Conservation (phyloP, 2,797 vertebrate species). For the Poecilia picta region DNA sequence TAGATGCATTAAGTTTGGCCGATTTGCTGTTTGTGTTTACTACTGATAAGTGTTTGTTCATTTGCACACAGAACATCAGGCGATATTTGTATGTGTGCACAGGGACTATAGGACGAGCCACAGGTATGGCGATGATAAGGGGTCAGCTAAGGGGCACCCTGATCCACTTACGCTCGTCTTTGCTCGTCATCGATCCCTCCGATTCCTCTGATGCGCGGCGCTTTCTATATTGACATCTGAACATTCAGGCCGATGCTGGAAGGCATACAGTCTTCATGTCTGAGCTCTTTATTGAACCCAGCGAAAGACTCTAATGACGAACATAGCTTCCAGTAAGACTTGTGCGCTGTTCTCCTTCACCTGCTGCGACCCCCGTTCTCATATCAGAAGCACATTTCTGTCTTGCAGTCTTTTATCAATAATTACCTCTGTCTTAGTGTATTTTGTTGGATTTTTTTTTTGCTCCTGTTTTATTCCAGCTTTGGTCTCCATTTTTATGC, state of each 20-base stretch:
- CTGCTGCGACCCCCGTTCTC: slow-evolving; percentile 48
- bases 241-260: slow-evolving; percentile 61
- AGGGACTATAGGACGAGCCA: slow-evolving; percentile 46
- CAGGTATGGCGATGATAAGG: slow-evolving; percentile 55
- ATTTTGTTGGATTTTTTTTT: slow-evolving; percentile 32
- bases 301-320: slow-evolving; percentile 61
- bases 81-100: slow-evolving; percentile 11
- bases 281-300: slow-evolving; percentile 63
- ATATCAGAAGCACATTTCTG: slow-evolving; percentile 27
- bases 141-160: slow-evolving; percentile 62
- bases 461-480: slow-evolving; percentile 25
- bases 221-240: slow-evolving; percentile 67
- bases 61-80: slow-evolving; percentile 13
- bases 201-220: slow-evolving; percentile 55
- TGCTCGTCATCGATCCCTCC: slow-evolving; percentile 62
- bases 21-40: not conserved
- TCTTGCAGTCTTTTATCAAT: slow-evolving; percentile 47
- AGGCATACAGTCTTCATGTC: slow-evolving; percentile 61
- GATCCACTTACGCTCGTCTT: slow-evolving; percentile 65
- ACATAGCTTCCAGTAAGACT: slow-evolving; percentile 54
- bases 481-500: slow-evolving; percentile 25
- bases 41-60: slow-evolving; percentile 5
- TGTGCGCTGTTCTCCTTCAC: slow-evolving; percentile 39
- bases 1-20: not conserved
- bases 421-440: slow-evolving; percentile 36